Percentiles rank a stretch among this genome's conserved stretches.
Conservation (phyloP, 2,113 vertebrate genomes). For the Notarius lentiginosus region DNA sequence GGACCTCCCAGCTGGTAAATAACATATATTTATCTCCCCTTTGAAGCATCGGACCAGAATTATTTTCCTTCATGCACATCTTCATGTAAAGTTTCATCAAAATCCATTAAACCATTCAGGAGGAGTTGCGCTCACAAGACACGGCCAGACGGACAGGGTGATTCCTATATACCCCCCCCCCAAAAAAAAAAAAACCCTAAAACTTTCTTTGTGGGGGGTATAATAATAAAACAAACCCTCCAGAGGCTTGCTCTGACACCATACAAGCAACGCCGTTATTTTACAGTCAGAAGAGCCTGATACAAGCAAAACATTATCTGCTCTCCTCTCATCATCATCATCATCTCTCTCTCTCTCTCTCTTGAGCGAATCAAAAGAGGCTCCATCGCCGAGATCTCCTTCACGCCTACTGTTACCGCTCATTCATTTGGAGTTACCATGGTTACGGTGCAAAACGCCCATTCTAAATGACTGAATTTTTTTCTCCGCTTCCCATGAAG, state of each 20-base stretch:
- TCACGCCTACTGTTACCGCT: slow-evolving; percentile 55
- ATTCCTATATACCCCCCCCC: too few relatives aligned
- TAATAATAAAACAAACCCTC: background rate
- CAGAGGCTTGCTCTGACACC: background rate
- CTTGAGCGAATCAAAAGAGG: slow-evolving; percentile 27
- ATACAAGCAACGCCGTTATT: background rate
- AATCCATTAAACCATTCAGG: too few relatives aligned
- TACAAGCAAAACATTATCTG: background rate
- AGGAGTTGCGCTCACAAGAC: too few relatives aligned
- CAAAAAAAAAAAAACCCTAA: too few relatives aligned
- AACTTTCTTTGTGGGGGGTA: too few relatives aligned
- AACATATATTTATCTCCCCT: too few relatives aligned
- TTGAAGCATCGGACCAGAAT: too few relatives aligned
- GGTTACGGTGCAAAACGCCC: slow-evolving; percentile 46
- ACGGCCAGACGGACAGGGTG: too few relatives aligned
- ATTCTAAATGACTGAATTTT: slow-evolving; percentile 5
- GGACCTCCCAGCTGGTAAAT: too few relatives aligned
- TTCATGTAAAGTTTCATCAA: too few relatives aligned
- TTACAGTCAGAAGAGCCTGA: background rate
- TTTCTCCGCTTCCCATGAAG: slow-evolving; percentile 16
- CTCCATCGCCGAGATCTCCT: slow-evolving; percentile 19
- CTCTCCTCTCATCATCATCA: background rate
- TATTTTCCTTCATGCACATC: too few relatives aligned
- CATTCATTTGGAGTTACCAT: slow-evolving; percentile 56
- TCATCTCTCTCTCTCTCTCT: background rate